phyloP scores from a whole-genome alignment of 2,113 vertebrate species.

The Brachyhypopomus gauderio region DNA sequence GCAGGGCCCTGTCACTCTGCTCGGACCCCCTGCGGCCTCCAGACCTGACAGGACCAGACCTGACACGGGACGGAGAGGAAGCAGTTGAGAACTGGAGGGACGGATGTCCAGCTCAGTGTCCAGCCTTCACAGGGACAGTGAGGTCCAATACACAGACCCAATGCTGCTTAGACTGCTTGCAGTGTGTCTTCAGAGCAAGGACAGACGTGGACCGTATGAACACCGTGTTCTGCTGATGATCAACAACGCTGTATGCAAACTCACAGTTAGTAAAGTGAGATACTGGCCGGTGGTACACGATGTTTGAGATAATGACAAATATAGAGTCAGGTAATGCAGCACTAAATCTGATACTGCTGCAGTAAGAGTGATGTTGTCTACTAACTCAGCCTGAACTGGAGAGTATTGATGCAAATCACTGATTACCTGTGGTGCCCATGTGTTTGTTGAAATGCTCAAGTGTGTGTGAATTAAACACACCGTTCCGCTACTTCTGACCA shows the following conservation, averaged over 20 bases:
- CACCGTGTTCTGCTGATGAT: too few species aligned
- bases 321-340: slow-evolving; percentile 47
- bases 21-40: slow-evolving; percentile 50
- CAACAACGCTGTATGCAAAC: too few species aligned
- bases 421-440: not conserved
- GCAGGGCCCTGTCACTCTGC: slow-evolving; percentile 50
- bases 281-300: not conserved
- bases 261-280: too few species aligned
- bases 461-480: not conserved
- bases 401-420: slow-evolving; percentile 1
- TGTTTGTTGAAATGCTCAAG: not conserved
- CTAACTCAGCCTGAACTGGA: slow-evolving; percentile 49
- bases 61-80: slow-evolving; percentile 39
- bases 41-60: slow-evolving; percentile 57
- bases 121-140: slow-evolving; percentile 1
- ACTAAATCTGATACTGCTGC: slow-evolving; percentile 46
- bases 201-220: not conserved
- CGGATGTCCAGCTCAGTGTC: not conserved
- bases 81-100: slow-evolving; percentile 54
- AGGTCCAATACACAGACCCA: slow-evolving; percentile 22
- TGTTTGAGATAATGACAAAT: slow-evolving; percentile 49
- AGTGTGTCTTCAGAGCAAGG: not conserved
- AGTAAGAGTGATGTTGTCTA: slow-evolving; percentile 61
- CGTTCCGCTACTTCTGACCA: not conserved
- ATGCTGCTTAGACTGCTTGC: too few species aligned